These are phyloP conservation scores for Macrobrachium rosenbergii DNA, from an alignment of 1,140 invertebrate genomes.

Conservation along the genomic window DNA sequence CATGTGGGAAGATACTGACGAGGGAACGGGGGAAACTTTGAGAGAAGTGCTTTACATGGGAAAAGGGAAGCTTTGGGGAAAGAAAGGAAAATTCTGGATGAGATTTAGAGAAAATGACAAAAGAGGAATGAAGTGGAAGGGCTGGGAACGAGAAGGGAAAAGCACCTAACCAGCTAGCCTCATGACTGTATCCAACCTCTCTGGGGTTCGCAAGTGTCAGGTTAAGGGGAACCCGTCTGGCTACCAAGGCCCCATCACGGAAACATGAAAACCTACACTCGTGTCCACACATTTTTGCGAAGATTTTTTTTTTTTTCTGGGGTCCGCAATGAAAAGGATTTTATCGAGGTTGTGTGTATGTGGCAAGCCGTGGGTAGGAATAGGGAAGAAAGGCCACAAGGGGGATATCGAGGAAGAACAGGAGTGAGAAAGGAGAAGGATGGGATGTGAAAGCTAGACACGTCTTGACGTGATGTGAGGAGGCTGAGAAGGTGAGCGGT, in stretches of 20 bases:
- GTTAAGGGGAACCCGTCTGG: neutral
- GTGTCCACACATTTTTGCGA: conserved; percentile 25
- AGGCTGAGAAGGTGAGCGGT: neutral
- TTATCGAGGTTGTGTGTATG: conserved; percentile 30
- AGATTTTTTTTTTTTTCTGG: neutral
- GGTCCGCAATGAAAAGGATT: conserved; percentile 47
- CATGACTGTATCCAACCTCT: neutral
- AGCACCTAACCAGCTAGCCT: neutral
- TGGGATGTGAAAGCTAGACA: neutral
- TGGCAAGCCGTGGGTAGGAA: neutral
- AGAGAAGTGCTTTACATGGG: neutral
- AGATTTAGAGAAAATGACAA: neutral
- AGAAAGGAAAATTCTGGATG: neutral
- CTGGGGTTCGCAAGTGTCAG: no score
- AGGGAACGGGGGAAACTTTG: neutral
- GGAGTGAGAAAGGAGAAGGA: neutral
- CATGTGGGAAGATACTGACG: neutral
- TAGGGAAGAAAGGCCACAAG: neutral
- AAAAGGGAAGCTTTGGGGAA: neutral
- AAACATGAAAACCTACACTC: conserved; percentile 37
- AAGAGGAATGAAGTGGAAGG: neutral
- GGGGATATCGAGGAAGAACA: neutral
- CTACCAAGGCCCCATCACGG: conserved; percentile 14
- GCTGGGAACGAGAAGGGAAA: neutral
- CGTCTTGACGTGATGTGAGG: conserved; percentile 12